These are phyloP conservation scores for Rhinogobio ventralis DNA, from an alignment of 2,797 vertebrate species.

Conservation along the genomic window DNA sequence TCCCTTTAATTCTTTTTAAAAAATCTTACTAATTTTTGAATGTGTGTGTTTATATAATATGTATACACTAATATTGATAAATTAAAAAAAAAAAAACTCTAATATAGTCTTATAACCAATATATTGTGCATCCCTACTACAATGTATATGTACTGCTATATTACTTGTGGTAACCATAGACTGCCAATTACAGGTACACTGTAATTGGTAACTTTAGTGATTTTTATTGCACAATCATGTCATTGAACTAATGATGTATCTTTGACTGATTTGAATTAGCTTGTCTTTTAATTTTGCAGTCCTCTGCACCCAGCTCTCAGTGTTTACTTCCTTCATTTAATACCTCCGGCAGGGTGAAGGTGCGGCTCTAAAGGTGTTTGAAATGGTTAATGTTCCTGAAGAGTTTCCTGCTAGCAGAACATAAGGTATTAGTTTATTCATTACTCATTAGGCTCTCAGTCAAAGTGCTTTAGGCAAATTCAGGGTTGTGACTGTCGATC, in stretches of 20 bases:
- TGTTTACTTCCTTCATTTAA: conserved; percentile 58
- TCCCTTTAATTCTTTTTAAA: too few relatives aligned
- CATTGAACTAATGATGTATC: too few relatives aligned
- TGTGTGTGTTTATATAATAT: too few relatives aligned
- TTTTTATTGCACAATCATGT: too few relatives aligned
- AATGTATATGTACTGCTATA: background rate
- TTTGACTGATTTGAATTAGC: background rate
- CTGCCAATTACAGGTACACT: background rate
- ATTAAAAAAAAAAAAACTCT: too few relatives aligned
- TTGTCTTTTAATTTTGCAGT: background rate
- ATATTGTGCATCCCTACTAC: background rate
- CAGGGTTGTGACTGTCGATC: conserved; percentile 60
- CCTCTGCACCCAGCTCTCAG: conserved; percentile 1
- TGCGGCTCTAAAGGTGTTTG: conserved; percentile 58
- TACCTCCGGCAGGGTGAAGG: conserved; percentile 65
- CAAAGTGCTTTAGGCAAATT: conserved; percentile 64
- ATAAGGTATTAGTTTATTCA: conserved; percentile 66
- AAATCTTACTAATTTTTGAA: too few relatives aligned
- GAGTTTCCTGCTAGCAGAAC: conserved; percentile 55
- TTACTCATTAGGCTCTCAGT: conserved; percentile 59
- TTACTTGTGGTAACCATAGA: background rate
- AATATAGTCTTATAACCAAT: background rate
- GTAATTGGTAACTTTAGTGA: background rate
- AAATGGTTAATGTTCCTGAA: conserved; percentile 66
- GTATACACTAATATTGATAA: background rate